A percentile compares a stretch with the other conserved stretches of the same genome.
Evolutionary conservation across 2,113 vertebrate species (phyloP).

Genomic region (Heliornis fulica): DNA sequence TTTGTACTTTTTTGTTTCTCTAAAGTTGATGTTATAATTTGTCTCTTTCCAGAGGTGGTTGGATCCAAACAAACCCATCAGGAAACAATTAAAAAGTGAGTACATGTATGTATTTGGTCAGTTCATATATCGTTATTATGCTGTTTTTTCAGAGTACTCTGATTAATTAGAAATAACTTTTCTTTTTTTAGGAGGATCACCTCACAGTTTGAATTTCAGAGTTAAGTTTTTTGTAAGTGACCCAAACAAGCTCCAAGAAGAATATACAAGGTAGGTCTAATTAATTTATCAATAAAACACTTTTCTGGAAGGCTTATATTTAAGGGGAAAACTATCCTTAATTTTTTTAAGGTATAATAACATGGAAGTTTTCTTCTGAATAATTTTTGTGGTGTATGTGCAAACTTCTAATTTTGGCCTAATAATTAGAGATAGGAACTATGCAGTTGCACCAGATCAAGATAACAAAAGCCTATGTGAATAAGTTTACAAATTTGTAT

Average conservation of each 20-base stretch:
- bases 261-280: conserved; percentile 91
- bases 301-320: not conserved
- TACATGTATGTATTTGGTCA: conserved; percentile 66
- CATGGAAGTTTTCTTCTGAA: not conserved
- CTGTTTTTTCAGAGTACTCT: conserved; percentile 43
- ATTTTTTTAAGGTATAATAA: not conserved
- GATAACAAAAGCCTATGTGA: not conserved
- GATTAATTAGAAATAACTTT: conserved; percentile 72
- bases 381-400: not conserved
- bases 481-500: not conserved
- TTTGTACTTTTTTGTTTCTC: not conserved
- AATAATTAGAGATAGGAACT: not conserved
- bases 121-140: conserved; percentile 20
- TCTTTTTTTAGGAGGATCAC: conserved; percentile 88
- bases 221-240: conserved; percentile 99
- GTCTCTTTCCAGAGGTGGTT: conserved; percentile 92
- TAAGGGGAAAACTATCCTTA: not conserved
- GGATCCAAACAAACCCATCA: conserved; percentile 97
- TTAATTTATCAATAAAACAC: not conserved
- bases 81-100: conserved; percentile 99
- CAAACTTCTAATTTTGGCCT: not conserved
- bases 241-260: conserved; percentile 96
- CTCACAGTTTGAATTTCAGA: conserved; percentile 94
- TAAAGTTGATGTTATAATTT: conserved; percentile 40
- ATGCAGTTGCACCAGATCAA: not conserved